phyloP scores from a whole-genome alignment of 2,888 invertebrate genomes.

The Plebejus anna region DNA sequence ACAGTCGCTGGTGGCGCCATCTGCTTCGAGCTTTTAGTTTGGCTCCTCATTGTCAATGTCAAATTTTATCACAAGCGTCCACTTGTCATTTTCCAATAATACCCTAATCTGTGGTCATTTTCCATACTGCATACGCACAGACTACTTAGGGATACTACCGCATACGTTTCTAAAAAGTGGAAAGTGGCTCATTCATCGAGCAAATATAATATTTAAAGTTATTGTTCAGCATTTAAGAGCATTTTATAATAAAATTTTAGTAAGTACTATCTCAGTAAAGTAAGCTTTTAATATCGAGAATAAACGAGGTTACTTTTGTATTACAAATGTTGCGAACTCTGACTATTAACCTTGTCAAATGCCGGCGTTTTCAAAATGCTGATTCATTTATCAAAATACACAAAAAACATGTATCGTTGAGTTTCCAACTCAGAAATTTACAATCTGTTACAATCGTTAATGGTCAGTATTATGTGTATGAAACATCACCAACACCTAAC shows the following conservation, averaged over 20 bases:
- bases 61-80: too few relatives aligned
- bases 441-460: constrained; percentile 53
- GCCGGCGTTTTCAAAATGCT: constrained; percentile 65
- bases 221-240: background rate
- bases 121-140: too few relatives aligned
- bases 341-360: constrained; percentile 67
- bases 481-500: background rate
- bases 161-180: background rate
- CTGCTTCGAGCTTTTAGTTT: too few relatives aligned
- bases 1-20: too few relatives aligned
- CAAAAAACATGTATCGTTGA: constrained; percentile 49
- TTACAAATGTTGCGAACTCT: constrained; percentile 66
- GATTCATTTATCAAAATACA: constrained; percentile 67
- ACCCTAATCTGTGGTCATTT: too few relatives aligned
- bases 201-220: background rate
- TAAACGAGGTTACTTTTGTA: constrained; percentile 34
- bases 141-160: too few relatives aligned
- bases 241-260: constrained; percentile 37
- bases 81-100: too few relatives aligned
- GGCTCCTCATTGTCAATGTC: too few relatives aligned
- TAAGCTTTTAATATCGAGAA: constrained; percentile 3
- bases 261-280: constrained; percentile 41
- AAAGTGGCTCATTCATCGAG: constrained; percentile 2
- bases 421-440: constrained; percentile 45
- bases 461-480: constrained; percentile 58